Evolutionary conservation across 2,797 vertebrate species (phyloP).

Genomic region (Calcarius lapponicus): DNA sequence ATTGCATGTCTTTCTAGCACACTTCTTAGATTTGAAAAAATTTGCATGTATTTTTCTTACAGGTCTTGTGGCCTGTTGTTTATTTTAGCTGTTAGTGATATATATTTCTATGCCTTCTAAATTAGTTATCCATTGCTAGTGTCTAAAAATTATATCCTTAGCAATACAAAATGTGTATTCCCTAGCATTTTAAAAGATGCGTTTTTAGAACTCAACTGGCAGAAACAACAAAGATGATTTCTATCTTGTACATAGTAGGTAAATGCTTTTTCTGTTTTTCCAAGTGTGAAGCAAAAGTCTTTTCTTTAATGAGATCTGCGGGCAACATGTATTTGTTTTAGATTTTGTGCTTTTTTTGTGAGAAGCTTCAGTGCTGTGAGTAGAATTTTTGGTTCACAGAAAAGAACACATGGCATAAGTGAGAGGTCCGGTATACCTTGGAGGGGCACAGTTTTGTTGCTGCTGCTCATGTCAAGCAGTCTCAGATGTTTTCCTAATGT

Average conservation of each 20-base stretch:
- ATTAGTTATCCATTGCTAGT: background rate
- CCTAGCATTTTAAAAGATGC: background rate
- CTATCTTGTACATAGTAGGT: background rate
- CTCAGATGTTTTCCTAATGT: slow-evolving; percentile 2
- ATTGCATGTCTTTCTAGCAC: background rate
- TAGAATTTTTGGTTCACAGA: background rate
- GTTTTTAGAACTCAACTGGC: background rate
- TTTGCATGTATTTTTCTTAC: background rate
- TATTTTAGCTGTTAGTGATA: background rate
- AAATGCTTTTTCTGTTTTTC: background rate
- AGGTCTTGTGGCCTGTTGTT: background rate
- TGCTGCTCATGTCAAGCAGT: background rate
- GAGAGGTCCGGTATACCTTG: background rate
- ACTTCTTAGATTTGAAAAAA: background rate
- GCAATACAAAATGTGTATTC: background rate
- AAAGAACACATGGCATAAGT: rapidly evolving
- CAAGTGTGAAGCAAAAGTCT: background rate
- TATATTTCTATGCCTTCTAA: background rate
- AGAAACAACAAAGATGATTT: background rate
- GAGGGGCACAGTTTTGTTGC: background rate
- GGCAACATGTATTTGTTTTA: background rate
- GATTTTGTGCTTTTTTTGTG: background rate
- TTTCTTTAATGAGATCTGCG: background rate
- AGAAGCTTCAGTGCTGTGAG: background rate
- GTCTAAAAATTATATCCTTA: background rate